A percentile compares a stretch with the other conserved stretches of the same genome.
Evolutionary conservation across 2,113 vertebrate genomes (phyloP).

Genomic region (Proteles cristata): DNA sequence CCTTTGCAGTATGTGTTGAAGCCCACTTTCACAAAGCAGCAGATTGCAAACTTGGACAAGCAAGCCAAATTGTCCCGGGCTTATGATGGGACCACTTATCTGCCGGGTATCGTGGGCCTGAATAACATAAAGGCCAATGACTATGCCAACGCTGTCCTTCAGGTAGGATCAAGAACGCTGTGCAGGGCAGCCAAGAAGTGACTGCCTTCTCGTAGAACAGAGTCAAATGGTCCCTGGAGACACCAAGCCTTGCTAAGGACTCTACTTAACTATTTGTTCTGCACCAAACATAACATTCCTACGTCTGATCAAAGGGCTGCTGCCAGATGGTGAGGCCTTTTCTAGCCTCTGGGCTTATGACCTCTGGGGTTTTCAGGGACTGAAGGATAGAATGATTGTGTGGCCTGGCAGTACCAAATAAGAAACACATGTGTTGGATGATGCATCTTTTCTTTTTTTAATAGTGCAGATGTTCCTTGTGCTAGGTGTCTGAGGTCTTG

Average conservation of each 20-base stretch:
- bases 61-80: conserved; percentile 97
- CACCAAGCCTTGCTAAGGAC: neutral
- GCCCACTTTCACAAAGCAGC: conserved; percentile 96
- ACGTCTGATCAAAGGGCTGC: neutral
- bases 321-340: neutral
- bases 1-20: conserved; percentile 94
- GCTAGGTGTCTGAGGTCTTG: neutral
- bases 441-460: neutral
- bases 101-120: conserved; percentile 97
- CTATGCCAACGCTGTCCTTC: conserved; percentile 96
- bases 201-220: neutral
- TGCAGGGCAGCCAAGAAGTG: no score
- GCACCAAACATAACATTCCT: neutral
- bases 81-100: conserved; percentile 98
- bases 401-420: neutral
- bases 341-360: neutral
- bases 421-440: neutral
- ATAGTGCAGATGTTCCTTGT: neutral
- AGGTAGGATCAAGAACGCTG: conserved; percentile 85
- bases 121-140: conserved; percentile 99
- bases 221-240: neutral
- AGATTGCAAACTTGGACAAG: conserved; percentile 95
- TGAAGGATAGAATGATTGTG: neutral
- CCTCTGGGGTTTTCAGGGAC: neutral
- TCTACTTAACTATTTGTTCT: neutral